Evolutionary conservation across 2,113 vertebrate genomes (phyloP), one percentile per base, ranked within the genome.

Genomic region (Callaeas wilsoni): DNA sequence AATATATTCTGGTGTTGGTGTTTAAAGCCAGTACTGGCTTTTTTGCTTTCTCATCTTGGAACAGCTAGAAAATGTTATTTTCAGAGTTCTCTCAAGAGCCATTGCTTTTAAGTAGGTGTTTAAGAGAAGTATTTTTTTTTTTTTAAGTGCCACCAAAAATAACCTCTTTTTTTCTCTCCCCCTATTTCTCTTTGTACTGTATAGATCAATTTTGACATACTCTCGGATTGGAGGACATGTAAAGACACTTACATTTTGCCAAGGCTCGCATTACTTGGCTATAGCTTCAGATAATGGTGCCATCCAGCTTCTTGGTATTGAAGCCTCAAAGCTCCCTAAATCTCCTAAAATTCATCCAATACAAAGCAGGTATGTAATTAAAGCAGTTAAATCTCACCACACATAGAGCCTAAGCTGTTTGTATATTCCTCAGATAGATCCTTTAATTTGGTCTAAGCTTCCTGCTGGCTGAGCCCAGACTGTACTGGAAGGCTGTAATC

Each of bases 321-420:
- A 99, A 96, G 98, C 99, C 13, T 99, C 99, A 47, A 99, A 99
- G 93, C 98, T 99, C 9, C 99, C 99, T 17, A 99, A 99, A 81
- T 99, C 99, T 63, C 99, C 99, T 79, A 99, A 99, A 97, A 99
- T 99, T 26, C 99, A 99, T 95, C 98, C 99, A 35, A 98, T 98
- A 78, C 99, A 99, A 98, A 99, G 98, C 98, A 99, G 99, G 99
- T 99, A 97, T 70, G 29, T 78, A 19, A 74, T 63, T 42, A n/a
- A 17, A 78, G 59, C 32, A 41, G 29, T 59, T 53, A 27, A 78
- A 64, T 87, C 42, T 91, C 74, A 50, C 35, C 6, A 5, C 42
- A 87, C 2, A 6, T 22, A 46, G 50, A 84, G n/a, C 50, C 92
- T 57, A 65, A 57, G 68, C 50, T 80, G 11, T 69, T 83, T 13